Evolutionary conservation across 2,797 vertebrate genomes (phyloP).

Genomic region (Gymnoscopelus braueri): DNA sequence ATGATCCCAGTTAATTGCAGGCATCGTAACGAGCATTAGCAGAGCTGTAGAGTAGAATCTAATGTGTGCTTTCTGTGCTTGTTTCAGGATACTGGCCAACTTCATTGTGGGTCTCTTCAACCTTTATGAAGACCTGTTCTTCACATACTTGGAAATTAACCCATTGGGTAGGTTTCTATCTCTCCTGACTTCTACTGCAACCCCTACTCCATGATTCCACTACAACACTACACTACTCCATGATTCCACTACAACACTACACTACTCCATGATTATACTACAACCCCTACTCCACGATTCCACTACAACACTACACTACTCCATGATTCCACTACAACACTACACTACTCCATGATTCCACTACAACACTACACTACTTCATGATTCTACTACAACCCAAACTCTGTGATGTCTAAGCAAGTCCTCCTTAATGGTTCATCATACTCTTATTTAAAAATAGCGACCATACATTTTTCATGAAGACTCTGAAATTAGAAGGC

Average conservation of each 20-base stretch:
- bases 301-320: no score
- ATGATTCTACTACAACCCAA: no score
- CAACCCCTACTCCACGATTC: no score
- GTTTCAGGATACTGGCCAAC: slow-evolving; percentile 87
- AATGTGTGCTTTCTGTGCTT: slow-evolving; percentile 1
- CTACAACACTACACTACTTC: no score
- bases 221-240: no score
- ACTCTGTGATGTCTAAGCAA: slow-evolving; percentile 1
- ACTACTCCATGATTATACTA: no score
- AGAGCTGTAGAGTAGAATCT: background rate
- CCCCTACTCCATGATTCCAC: background rate
- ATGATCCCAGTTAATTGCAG: no score
- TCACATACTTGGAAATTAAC: slow-evolving; percentile 99
- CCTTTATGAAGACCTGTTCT: slow-evolving; percentile 95
- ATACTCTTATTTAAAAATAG: background rate
- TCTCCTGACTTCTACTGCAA: background rate
- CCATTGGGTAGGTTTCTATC: slow-evolving; percentile 85
- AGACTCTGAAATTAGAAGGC: slow-evolving; percentile 32
- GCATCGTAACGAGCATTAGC: no score
- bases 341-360: no score
- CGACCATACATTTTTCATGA: slow-evolving; percentile 28
- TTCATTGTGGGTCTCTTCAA: slow-evolving; percentile 95
- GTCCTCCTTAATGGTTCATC: background rate
- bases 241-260: no score
- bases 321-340: no score